Conservation (phyloP, 2,113 vertebrate species). For the Haemorhous mexicanus region DNA sequence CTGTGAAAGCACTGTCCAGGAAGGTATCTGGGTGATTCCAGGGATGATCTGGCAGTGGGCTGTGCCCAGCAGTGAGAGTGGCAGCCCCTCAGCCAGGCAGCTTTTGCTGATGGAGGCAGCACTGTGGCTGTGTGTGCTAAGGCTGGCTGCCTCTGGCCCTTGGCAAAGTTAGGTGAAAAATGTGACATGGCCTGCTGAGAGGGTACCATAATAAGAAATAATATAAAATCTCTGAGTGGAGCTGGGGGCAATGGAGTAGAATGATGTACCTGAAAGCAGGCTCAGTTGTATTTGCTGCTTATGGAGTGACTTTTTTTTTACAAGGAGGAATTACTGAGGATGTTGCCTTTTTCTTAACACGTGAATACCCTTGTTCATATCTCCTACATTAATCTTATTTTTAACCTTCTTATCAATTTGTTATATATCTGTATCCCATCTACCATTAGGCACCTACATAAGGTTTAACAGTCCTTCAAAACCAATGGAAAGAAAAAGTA, state of each 20-base stretch:
- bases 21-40: not conserved
- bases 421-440: not conserved
- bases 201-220: not conserved
- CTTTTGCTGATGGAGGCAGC: not conserved
- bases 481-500: not conserved
- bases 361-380: not conserved
- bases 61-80: not conserved
- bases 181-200: not conserved
- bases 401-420: not conserved
- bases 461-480: not conserved
- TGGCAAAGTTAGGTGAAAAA: not conserved
- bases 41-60: not conserved
- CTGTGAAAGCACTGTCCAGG: not conserved
- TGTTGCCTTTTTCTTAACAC: not conserved
- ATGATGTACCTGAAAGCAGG: not conserved
- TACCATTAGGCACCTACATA: fast-evolving
- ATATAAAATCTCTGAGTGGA: not conserved
- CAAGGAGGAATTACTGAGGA: not conserved
- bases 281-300: not conserved
- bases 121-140: not conserved
- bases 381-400: not conserved
- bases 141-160: not conserved
- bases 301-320: not conserved
- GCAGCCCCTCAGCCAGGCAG: not conserved
- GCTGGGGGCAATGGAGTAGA: not conserved